Evolutionary conservation across 2,888 invertebrate genomes (phyloP).

Genomic region (Troglohyphantes excavatus): DNA sequence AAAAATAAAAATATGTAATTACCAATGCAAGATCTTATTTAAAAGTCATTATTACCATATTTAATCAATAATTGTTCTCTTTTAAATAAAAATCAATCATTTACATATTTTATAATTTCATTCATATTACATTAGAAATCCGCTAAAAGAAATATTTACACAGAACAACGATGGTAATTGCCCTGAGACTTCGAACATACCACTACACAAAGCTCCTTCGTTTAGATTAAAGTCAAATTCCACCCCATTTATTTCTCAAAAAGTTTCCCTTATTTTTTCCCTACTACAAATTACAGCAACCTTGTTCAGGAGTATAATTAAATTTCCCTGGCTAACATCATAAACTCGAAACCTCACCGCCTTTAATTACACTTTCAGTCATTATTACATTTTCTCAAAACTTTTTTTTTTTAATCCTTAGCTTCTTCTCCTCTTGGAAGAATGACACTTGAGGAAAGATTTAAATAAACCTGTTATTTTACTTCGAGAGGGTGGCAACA

Average conservation of each 20-base stretch:
- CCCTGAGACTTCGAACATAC: not conserved
- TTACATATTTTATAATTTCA: no score
- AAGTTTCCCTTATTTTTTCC: not conserved
- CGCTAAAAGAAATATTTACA: not conserved
- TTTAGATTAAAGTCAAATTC: not conserved
- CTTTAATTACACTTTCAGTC: not conserved
- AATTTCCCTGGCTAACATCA: constrained; percentile 19
- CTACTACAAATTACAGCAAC: not conserved
- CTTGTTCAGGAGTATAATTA: constrained; percentile 2
- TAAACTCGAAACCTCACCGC: not conserved
- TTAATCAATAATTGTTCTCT: not conserved
- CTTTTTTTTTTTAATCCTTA: not conserved
- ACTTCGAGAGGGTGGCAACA: not conserved
- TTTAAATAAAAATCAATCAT: not conserved
- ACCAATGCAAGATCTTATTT: no score
- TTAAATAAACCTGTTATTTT: constrained; percentile 41
- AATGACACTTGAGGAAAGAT: constrained; percentile 12
- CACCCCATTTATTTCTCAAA: not conserved
- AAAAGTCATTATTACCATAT: no score
- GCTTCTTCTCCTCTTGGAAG: not conserved
- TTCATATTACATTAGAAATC: not conserved
- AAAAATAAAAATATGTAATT: no score
- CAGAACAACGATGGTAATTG: not conserved
- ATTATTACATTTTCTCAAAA: not conserved
- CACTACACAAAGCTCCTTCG: not conserved